These are phyloP conservation scores for Dynastes grantii DNA, from an alignment of 2,888 invertebrate species.

Conservation along the genomic window DNA sequence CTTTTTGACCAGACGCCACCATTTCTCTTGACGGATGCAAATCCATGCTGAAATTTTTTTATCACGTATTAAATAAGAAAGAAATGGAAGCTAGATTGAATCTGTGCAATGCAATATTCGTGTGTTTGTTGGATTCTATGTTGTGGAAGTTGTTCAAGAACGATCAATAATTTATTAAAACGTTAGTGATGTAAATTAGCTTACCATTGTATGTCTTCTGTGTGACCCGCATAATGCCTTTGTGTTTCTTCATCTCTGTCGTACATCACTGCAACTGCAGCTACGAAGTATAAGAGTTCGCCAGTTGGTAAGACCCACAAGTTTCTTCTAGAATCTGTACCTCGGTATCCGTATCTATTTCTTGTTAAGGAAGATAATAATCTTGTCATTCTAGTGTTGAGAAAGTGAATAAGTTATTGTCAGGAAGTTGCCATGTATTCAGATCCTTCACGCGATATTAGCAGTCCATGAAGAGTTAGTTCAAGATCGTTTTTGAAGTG, in stretches of 20 bases:
- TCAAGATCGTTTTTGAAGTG: no score
- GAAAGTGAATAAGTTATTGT: no score
- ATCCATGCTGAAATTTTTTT: slow-evolving; percentile 78
- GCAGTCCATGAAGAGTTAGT: no score
- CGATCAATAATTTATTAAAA: no score
- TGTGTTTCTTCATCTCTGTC: slow-evolving; percentile 91
- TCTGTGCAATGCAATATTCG: background rate
- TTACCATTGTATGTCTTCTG: slow-evolving; percentile 94
- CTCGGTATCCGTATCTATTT: slow-evolving; percentile 91
- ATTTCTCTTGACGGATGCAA: slow-evolving; percentile 90
- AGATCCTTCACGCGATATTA: no score
- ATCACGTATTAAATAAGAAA: background rate
- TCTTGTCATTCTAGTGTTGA: no score
- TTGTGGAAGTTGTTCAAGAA: no score
- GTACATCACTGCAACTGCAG: slow-evolving; percentile 90
- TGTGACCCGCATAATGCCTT: slow-evolving; percentile 92
- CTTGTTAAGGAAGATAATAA: slow-evolving; percentile 33
- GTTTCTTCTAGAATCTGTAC: slow-evolving; percentile 90
- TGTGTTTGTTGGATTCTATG: background rate
- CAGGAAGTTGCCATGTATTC: no score
- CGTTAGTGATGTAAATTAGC: slow-evolving; percentile 47
- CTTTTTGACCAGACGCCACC: slow-evolving; percentile 92
- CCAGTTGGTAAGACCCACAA: slow-evolving; percentile 95
- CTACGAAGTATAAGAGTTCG: slow-evolving; percentile 93
- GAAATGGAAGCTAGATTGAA: no score